A percentile compares a stretch with the other conserved stretches of the same genome.
Conservation (phyloP, 2,888 invertebrate genomes). For the Leptinotarsa tumamoca region DNA sequence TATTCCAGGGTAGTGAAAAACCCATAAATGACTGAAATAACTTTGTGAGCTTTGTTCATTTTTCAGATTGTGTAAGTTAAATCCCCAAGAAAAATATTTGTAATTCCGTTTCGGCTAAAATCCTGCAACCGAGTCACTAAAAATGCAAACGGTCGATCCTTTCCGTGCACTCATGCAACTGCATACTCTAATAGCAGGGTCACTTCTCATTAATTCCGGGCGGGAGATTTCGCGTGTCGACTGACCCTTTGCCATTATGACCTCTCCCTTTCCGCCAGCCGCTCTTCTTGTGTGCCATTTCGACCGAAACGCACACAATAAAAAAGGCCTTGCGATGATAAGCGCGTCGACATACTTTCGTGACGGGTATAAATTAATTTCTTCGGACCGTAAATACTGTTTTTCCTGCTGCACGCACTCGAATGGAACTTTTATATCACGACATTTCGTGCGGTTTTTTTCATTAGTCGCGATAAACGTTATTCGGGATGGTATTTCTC, state of each 20-base stretch:
- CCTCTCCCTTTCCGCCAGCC: conserved; percentile 12
- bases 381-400: conserved; percentile 26
- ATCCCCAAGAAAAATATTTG: no score
- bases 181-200: conserved; percentile 18
- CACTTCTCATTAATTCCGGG: conserved; percentile 27
- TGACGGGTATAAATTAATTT: conserved; percentile 42
- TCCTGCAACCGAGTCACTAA: background rate
- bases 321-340: conserved; percentile 36
- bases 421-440: conserved; percentile 32
- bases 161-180: conserved; percentile 21
- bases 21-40: no score
- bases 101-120: background rate
- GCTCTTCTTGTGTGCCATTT: conserved; percentile 8
- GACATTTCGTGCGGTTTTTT: conserved; percentile 22
- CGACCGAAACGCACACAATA: conserved; percentile 21
- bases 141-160: background rate
- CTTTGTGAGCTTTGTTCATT: no score
- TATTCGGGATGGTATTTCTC: conserved; percentile 12
- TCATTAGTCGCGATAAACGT: conserved; percentile 11
- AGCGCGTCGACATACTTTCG: conserved; percentile 35
- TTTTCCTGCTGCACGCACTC: conserved; percentile 30
- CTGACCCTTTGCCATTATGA: conserved; percentile 35
- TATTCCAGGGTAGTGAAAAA: no score
- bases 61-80: no score
- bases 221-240: conserved; percentile 31